A percentile compares a stretch with the other conserved stretches of the same genome.
phyloP scores from a whole-genome alignment of 2,888 invertebrate genomes.

The Agriopis aurantiaria region DNA sequence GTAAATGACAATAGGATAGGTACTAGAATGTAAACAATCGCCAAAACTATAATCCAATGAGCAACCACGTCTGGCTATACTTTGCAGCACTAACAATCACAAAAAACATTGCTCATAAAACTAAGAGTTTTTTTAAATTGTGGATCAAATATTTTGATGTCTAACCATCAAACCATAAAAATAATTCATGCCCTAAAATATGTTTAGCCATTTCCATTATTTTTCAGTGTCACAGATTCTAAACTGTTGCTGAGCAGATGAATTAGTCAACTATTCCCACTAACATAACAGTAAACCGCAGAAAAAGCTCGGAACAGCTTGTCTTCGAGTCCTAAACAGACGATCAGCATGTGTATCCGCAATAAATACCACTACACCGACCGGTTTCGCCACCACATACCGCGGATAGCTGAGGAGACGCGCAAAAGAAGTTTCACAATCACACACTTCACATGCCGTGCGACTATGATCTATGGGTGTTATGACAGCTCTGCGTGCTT shows the following conservation, averaged over 20 bases:
- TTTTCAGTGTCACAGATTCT: too few relatives aligned
- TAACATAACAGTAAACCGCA: slow-evolving; percentile 28
- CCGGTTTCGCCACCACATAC: slow-evolving; percentile 51
- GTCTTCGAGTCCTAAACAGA: slow-evolving; percentile 42
- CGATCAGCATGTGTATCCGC: slow-evolving; percentile 45
- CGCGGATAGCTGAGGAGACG: slow-evolving; percentile 49
- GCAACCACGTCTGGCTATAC: too few relatives aligned
- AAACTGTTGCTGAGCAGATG: slow-evolving; percentile 5
- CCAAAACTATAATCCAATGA: too few relatives aligned
- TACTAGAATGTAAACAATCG: too few relatives aligned
- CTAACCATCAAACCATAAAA: too few relatives aligned
- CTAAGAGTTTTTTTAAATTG: too few relatives aligned
- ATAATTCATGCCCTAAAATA: too few relatives aligned
- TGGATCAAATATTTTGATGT: too few relatives aligned
- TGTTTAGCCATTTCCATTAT: too few relatives aligned
- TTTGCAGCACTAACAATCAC: too few relatives aligned
- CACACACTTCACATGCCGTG: slow-evolving; percentile 34
- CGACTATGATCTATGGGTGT: slow-evolving; percentile 30
- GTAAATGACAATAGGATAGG: too few relatives aligned
- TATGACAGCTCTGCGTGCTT: slow-evolving; percentile 13
- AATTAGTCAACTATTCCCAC: slow-evolving; percentile 13
- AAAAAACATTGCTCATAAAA: too few relatives aligned
- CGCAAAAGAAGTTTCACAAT: slow-evolving; percentile 57
- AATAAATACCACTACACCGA: slow-evolving; percentile 49
- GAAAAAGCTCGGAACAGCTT: slow-evolving; percentile 27